These are phyloP conservation scores for Bombyx mandarina DNA, from an alignment of 1,140 invertebrate genomes.

Conservation along the genomic window DNA sequence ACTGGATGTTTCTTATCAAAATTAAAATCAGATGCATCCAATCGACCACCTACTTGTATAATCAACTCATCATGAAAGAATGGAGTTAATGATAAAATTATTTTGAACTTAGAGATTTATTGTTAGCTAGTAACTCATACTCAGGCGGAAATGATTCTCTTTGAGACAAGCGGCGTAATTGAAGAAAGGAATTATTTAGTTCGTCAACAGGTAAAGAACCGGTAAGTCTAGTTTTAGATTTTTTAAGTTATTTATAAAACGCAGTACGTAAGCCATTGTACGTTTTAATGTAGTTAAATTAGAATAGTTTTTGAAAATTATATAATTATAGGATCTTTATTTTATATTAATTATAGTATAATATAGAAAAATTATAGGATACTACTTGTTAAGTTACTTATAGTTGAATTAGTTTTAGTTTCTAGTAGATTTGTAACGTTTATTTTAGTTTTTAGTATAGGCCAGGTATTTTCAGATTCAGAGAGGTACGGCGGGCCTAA, in stretches of 20 bases:
- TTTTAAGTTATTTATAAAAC: constrained; percentile 8
- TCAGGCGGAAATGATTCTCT: constrained; percentile 6
- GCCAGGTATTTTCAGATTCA: neutral
- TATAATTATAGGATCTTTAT: too few species aligned
- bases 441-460: neutral
- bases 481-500: constrained; percentile 5
- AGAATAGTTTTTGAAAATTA: constrained; percentile 9
- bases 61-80: constrained; percentile 13
- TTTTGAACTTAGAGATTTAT: neutral
- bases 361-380: too few species aligned
- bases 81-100: neutral
- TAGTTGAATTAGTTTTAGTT: constrained; percentile 2
- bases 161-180: constrained; percentile 5
- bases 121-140: constrained; percentile 3
- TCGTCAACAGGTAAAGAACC: constrained; percentile 6
- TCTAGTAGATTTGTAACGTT: constrained; percentile 5
- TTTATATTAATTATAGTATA: too few species aligned
- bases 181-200: constrained; percentile 4
- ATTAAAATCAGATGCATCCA: constrained; percentile 9
- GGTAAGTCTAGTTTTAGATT: neutral
- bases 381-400: neutral
- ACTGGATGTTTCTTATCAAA: constrained; percentile 19
- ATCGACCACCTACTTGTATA: constrained; percentile 13
- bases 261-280: constrained; percentile 4
- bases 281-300: constrained; percentile 2